Conservation (phyloP, 2,113 vertebrate species). For the Melanotaenia duboulayi region DNA sequence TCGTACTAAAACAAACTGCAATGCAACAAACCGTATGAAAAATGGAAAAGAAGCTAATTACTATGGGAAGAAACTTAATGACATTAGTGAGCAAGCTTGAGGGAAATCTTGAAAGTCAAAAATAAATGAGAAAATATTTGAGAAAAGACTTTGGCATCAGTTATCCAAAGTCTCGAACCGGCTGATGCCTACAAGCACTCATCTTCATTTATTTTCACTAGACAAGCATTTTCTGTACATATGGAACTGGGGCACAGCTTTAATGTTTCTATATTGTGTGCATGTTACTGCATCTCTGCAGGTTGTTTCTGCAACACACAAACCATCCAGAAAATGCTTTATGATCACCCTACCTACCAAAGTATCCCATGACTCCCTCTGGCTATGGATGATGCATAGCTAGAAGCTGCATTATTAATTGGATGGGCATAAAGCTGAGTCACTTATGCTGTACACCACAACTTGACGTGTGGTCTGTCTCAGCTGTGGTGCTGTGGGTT, state of each 20-base stretch:
- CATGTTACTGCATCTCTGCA: slow-evolving; percentile 1
- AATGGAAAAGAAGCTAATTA: not conserved
- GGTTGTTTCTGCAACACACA: slow-evolving; percentile 9
- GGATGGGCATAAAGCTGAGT: slow-evolving; percentile 40
- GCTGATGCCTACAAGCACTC: not conserved
- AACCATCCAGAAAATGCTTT: not conserved
- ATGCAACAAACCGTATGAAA: not conserved
- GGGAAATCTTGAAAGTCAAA: not conserved
- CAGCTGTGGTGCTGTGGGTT: slow-evolving; percentile 28
- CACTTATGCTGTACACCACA: slow-evolving; percentile 16
- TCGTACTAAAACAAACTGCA: not conserved
- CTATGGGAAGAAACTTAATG: slow-evolving; percentile 4
- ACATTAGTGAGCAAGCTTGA: not conserved
- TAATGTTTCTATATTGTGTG: not conserved
- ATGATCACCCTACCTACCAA: slow-evolving; percentile 11
- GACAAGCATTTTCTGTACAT: not conserved
- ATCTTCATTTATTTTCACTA: not conserved
- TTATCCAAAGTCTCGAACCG: not conserved
- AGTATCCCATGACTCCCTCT: slow-evolving; percentile 31
- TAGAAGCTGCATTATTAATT: slow-evolving; percentile 67
- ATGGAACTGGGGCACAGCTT: slow-evolving; percentile 1
- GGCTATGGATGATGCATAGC: slow-evolving; percentile 47
- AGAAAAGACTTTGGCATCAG: not conserved
- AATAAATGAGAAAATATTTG: slow-evolving; percentile 2
- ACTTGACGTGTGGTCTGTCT: slow-evolving; percentile 57